Evolutionary conservation across 2,888 invertebrate species (phyloP), one percentile per base, ranked within the genome.

Genomic region (Drosophila nr. perissopoda): DNA sequence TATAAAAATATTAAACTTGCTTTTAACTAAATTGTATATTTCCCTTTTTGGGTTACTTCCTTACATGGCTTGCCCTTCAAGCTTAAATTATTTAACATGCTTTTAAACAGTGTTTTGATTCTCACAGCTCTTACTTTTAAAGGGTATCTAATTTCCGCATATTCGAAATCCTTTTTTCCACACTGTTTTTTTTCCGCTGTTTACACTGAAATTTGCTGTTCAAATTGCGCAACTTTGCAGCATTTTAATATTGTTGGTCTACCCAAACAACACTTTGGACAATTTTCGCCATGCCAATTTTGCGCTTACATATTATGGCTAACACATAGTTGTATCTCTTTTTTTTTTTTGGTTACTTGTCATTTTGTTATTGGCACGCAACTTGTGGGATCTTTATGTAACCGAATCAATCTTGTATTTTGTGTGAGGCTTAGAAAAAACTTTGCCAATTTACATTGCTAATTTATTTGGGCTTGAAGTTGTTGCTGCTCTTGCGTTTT

Each of bases 221-320:
- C 31, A 79, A 79, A 71, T 78, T 78, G 58, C 71, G 69, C 69
- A 76, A 79, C 59, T 76, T 79, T 31, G 52, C 59, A 56, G 61
- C 64, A 63, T 58, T 66, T 76, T 57, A 52, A 72, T 79, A 63
- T 66, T 67, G 63, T 62, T 64, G 49, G 70, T 53, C 27, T 69
- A 29, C 2, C 61, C 34, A 25, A 46, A 46, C 51, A 63, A 69
- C 66, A 78, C 69, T 66, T 76, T 58, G 49, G 52, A 60, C 59
- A 63, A 71, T 57, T 67, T 76, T 48, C 59, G 59, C 51, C 25
- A 66, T 66, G 63, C 62, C 71, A 76, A 76, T 67, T 71, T 57
- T 46, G 42, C 25, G 27, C 21, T 21, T 48, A 53, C 29, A 42
- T 31, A 74, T 58, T 63, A 51, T 54, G 27, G 63, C 42, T 42